These are phyloP conservation scores for Sapayoa aenigma DNA, from an alignment of 2,113 vertebrate species.

Conservation along the genomic window DNA sequence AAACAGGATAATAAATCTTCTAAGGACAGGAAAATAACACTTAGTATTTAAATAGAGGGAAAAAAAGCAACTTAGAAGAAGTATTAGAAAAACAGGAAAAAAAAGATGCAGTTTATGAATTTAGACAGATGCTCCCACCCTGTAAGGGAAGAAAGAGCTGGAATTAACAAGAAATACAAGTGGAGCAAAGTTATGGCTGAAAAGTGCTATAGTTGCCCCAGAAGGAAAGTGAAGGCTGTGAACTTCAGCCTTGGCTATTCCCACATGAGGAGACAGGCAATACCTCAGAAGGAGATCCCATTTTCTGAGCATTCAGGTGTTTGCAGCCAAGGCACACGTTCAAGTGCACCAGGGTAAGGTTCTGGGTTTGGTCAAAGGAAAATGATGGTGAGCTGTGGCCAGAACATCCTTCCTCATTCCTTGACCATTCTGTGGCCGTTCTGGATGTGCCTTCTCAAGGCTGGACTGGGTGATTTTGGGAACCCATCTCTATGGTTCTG, in stretches of 20 bases:
- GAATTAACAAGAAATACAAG: background rate
- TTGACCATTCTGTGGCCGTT: no score
- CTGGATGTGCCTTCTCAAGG: background rate
- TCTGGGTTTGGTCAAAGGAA: background rate
- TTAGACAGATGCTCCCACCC: background rate
- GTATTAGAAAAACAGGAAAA: background rate
- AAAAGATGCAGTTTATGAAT: background rate
- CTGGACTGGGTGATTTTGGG: background rate
- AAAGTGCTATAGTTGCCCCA: background rate
- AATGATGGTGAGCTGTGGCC: background rate
- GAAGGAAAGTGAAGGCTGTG: background rate
- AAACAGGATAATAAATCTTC: constrained; percentile 39
- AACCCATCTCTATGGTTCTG: background rate
- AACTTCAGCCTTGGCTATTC: background rate
- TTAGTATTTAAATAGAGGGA: background rate
- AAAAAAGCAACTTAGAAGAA: background rate
- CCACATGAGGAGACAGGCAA: background rate
- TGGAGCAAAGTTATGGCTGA: background rate
- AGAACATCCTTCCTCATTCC: background rate
- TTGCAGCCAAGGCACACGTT: background rate
- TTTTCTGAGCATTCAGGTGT: background rate
- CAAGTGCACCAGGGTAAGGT: background rate
- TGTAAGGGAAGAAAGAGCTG: background rate
- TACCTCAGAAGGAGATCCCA: background rate
- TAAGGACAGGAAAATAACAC: background rate